phyloP scores from a whole-genome alignment of 1,140 invertebrate species.

The Zaprionus lachaisei region DNA sequence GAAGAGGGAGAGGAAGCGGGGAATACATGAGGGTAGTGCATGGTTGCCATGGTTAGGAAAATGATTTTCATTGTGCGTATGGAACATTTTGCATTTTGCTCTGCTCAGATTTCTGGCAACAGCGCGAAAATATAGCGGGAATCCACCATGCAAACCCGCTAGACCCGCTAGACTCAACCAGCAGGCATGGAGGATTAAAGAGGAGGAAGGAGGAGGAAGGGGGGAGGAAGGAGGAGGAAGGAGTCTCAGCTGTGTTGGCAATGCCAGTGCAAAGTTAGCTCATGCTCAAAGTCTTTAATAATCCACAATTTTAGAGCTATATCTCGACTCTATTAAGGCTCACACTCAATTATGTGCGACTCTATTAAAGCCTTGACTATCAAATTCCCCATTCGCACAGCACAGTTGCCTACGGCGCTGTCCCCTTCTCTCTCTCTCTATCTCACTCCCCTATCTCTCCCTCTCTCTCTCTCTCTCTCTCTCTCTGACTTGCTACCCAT shows the following conservation, averaged over 20 bases:
- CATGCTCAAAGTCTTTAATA: not conserved
- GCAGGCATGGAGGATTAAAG: too few relatives aligned
- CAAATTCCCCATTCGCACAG: constrained; percentile 1
- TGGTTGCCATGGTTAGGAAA: constrained; percentile 51
- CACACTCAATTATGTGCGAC: not conserved
- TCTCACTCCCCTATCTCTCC: not conserved
- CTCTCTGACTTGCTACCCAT: constrained; percentile 1
- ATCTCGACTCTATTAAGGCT: not conserved
- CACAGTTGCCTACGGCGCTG: not conserved
- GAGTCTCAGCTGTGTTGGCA: too few relatives aligned
- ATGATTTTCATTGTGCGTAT: constrained; percentile 32
- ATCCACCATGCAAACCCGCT: too few relatives aligned
- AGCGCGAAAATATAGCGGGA: not conserved
- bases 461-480: not conserved
- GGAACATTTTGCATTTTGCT: not conserved
- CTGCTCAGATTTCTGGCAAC: not conserved
- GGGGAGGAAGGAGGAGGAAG: too few relatives aligned
- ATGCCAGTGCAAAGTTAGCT: not conserved
- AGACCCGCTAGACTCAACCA: not conserved
- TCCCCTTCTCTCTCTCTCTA: not conserved
- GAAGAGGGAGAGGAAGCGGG: not conserved
- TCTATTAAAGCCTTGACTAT: not conserved
- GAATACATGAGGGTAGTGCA: constrained; percentile 3
- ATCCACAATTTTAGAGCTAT: not conserved
- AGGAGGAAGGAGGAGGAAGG: too few relatives aligned